These are phyloP conservation scores for Sebastiscus tertius DNA, from an alignment of 2,797 vertebrate species.

Conservation along the genomic window DNA sequence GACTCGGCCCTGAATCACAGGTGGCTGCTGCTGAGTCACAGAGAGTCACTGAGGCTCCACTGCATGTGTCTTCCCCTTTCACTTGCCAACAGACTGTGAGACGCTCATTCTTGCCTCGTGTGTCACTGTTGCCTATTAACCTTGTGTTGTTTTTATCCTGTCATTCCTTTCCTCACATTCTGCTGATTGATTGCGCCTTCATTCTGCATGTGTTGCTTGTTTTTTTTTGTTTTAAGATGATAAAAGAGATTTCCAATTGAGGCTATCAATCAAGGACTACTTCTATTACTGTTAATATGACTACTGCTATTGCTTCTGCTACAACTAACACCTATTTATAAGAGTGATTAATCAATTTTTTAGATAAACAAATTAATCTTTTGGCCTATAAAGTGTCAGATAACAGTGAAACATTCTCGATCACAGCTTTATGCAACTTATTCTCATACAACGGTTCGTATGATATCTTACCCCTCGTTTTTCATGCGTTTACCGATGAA, in stretches of 20 bases:
- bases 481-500: too few species aligned
- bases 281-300: not conserved
- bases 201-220: constrained; percentile 4
- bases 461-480: too few species aligned
- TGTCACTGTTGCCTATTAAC: constrained; percentile 32
- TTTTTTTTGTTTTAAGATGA: constrained; percentile 25
- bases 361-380: not conserved
- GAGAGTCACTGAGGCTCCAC: constrained; percentile 15
- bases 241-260: constrained; percentile 1
- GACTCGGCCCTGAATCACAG: constrained; percentile 72
- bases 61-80: constrained; percentile 24
- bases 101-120: constrained; percentile 42
- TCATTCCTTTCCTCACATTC: not conserved
- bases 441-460: too few species aligned
- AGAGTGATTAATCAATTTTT: not conserved
- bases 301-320: not conserved
- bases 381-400: not conserved
- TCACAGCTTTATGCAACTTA: not conserved
- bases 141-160: not conserved
- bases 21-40: constrained; percentile 75
- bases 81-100: constrained; percentile 14
- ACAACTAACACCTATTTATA: not conserved
- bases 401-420: not conserved
- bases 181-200: constrained; percentile 26
- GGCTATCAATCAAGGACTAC: constrained; percentile 4